phyloP scores from a whole-genome alignment of 2,797 vertebrate species.

The Acrossocheilus fasciatus region DNA sequence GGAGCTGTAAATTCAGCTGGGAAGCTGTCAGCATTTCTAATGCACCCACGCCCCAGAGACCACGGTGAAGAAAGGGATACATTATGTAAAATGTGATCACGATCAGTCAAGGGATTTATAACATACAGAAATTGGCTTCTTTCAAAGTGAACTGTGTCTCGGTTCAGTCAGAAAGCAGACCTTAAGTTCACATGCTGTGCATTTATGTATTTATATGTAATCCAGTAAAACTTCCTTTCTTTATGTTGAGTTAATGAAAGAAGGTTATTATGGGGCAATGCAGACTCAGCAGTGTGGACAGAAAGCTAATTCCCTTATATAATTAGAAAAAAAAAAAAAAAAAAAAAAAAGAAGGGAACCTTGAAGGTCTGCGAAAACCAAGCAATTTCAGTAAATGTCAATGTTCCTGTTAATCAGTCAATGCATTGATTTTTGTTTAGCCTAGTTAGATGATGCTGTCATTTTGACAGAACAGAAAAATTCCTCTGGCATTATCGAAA shows the following conservation, averaged over 20 bases:
- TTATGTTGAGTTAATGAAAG: conserved; percentile 48
- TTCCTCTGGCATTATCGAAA: conserved; percentile 5
- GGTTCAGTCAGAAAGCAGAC: conserved; percentile 28
- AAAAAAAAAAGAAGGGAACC: background rate
- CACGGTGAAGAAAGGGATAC: conserved; percentile 14
- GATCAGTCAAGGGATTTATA: conserved; percentile 1
- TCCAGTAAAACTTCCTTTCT: conserved; percentile 42
- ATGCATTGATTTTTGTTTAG: conserved; percentile 60
- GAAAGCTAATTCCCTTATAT: conserved; percentile 53
- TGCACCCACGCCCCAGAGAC: conserved; percentile 31
- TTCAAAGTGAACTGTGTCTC: background rate
- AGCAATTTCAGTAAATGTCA: conserved; percentile 58
- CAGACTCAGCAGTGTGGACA: conserved; percentile 57
- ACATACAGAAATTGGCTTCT: background rate
- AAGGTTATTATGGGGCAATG: conserved; percentile 57
- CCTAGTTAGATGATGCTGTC: conserved; percentile 36
- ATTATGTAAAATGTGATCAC: conserved; percentile 16
- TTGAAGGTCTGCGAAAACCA: conserved; percentile 22
- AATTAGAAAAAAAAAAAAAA: conserved; percentile 33
- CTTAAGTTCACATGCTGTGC: conserved; percentile 52
- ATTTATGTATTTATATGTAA: conserved; percentile 52
- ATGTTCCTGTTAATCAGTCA: conserved; percentile 59
- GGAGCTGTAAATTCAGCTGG: conserved; percentile 23
- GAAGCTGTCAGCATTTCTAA: conserved; percentile 40
- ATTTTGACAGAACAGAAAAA: background rate